These are phyloP conservation scores for Peromyscus aztecus DNA, from an alignment of 2,797 vertebrate species.

Conservation along the genomic window DNA sequence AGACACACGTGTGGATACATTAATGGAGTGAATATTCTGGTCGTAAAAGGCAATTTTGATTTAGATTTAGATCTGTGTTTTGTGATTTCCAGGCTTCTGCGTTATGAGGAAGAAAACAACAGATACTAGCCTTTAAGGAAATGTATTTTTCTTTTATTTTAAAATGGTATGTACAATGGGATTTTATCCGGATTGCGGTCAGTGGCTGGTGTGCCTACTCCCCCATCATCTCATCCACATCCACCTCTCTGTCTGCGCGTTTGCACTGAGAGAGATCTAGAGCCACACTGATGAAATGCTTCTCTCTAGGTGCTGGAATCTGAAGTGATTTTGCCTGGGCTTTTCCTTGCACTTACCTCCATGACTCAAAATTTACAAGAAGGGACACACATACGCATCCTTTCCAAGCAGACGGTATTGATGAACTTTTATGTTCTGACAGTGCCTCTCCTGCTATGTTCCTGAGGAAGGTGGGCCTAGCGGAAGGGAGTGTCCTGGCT, in stretches of 20 bases:
- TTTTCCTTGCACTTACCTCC: neutral
- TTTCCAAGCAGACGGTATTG: neutral
- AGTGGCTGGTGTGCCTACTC: neutral
- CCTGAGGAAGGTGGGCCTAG: neutral
- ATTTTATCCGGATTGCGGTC: neutral
- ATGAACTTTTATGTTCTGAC: neutral
- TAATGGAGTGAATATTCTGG: neutral
- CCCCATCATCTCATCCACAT: neutral
- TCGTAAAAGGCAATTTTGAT: neutral
- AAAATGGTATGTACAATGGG: neutral
- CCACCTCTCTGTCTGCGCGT: neutral
- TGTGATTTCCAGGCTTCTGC: conserved; percentile 26
- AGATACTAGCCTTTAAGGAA: neutral
- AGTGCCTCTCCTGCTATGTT: neutral
- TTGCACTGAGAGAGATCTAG: neutral
- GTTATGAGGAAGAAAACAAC: conserved; percentile 33
- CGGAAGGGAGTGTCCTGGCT: neutral
- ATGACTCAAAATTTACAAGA: neutral
- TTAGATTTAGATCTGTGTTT: neutral
- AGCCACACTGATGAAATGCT: neutral
- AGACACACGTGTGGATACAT: neutral
- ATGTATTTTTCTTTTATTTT: conserved; percentile 48
- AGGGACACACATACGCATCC: neutral
- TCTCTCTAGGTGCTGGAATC: neutral
- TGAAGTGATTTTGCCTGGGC: conserved; percentile 5